Evolutionary conservation across 2,888 invertebrate genomes (phyloP).

Genomic region (Chloroclysta siterata): DNA sequence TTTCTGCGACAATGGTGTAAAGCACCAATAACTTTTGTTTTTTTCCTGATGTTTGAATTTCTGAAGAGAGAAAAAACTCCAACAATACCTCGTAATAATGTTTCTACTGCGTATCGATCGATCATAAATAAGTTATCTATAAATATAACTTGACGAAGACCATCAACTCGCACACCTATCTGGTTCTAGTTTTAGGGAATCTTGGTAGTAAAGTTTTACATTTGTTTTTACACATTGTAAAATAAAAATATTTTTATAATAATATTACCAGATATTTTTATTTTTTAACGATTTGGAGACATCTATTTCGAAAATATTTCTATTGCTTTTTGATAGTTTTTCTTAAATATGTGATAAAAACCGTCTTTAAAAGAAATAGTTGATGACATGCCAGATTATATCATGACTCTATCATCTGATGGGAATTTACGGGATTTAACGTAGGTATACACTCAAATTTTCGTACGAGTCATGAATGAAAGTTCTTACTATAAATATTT

Average conservation of each 20-base stretch:
- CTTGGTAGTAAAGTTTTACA: not conserved
- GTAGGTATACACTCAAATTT: not conserved
- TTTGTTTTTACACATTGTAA: too few species aligned
- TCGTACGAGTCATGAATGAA: not conserved
- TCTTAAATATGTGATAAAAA: not conserved
- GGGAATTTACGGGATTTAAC: not conserved
- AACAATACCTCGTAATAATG: constrained; percentile 4
- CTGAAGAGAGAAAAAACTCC: too few species aligned
- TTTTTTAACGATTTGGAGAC: too few species aligned
- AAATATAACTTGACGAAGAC: constrained; percentile 33
- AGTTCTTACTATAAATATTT: not conserved
- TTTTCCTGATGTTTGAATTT: too few species aligned
- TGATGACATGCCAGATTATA: not conserved
- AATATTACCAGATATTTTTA: too few species aligned
- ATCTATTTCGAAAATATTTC: too few species aligned
- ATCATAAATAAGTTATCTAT: constrained; percentile 22
- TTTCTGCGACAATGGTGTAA: too few species aligned
- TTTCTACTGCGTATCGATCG: constrained; percentile 6
- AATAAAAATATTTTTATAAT: too few species aligned
- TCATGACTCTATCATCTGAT: not conserved
- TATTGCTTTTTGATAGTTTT: too few species aligned
- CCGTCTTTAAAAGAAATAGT: not conserved
- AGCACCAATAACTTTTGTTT: too few species aligned
- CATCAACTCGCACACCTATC: constrained; percentile 23
- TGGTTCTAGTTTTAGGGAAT: constrained; percentile 11